Percentiles rank a stretch among this genome's conserved stretches.
phyloP scores from a whole-genome alignment of 2,888 invertebrate species.

The Catocala nupta region DNA sequence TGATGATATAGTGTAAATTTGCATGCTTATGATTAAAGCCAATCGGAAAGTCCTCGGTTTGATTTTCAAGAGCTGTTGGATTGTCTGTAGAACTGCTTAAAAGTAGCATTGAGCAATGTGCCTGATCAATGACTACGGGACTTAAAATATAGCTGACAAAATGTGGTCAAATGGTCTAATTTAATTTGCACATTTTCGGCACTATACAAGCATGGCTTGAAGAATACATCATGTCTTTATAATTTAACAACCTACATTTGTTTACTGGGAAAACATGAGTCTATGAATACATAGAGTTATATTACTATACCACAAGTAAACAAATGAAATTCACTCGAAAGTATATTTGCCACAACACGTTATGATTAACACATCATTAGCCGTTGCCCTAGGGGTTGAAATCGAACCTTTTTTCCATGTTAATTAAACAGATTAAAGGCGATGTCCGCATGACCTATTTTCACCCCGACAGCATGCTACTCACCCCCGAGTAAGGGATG shows the following conservation, averaged over 20 bases:
- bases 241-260: neutral
- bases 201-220: neutral
- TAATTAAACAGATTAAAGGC: conserved; percentile 84
- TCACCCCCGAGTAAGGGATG: conserved; percentile 56
- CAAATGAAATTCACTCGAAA: neutral
- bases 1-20: too few species aligned
- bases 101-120: too few species aligned
- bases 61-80: too few species aligned
- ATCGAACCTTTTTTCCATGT: conserved; percentile 81
- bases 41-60: too few species aligned
- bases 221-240: neutral
- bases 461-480: conserved; percentile 70
- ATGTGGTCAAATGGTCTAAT: too few species aligned
- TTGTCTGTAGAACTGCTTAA: too few species aligned
- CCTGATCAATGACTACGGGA: too few species aligned
- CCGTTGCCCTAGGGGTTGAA: conserved; percentile 65
- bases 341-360: conserved; percentile 34
- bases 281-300: neutral
- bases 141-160: too few species aligned
- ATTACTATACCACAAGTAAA: neutral
- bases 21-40: too few species aligned
- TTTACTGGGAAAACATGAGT: too few species aligned
- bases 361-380: conserved; percentile 82
- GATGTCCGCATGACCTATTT: conserved; percentile 81
- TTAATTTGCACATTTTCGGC: too few species aligned